Evolutionary conservation across 1,140 invertebrate genomes (phyloP).

Genomic region (Lasioglossum baleicum): DNA sequence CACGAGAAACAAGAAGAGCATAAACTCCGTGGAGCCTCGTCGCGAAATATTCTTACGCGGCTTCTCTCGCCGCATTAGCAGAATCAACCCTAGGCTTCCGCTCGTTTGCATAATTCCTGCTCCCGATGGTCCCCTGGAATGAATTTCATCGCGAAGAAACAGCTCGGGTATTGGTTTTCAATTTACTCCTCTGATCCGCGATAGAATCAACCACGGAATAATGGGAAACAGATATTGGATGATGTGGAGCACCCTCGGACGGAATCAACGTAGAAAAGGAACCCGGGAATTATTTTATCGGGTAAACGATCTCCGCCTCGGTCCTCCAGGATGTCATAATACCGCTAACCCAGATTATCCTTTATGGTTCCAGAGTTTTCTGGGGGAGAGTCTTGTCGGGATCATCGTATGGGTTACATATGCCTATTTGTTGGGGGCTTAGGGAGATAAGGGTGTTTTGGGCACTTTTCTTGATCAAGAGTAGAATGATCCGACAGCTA

Average conservation of each 20-base stretch:
- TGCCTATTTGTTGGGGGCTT: too few species aligned
- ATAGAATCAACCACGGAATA: background rate
- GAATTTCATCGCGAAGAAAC: conserved; percentile 5
- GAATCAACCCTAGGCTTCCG: background rate
- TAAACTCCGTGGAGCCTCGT: background rate
- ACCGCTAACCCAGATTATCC: too few species aligned
- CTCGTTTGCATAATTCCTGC: conserved; percentile 23
- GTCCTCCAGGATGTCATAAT: too few species aligned
- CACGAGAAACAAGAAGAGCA: background rate
- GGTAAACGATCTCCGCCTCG: too few species aligned
- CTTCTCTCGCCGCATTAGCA: conserved; percentile 17
- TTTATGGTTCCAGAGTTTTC: too few species aligned
- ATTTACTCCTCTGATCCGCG: background rate
- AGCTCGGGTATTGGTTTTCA: background rate
- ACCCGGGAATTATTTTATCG: too few species aligned
- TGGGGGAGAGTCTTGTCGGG: too few species aligned
- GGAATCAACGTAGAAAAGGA: background rate
- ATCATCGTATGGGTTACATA: too few species aligned
- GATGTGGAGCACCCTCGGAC: background rate
- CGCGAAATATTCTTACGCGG: conserved; percentile 8
- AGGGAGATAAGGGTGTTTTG: too few species aligned
- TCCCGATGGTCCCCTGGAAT: conserved; percentile 1
- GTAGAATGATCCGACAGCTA: too few species aligned
- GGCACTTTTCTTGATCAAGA: too few species aligned
- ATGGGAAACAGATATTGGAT: background rate